A percentile compares a stretch with the other conserved stretches of the same genome.
Conservation (phyloP, 2,888 invertebrate species). For the Thyatira batis region DNA sequence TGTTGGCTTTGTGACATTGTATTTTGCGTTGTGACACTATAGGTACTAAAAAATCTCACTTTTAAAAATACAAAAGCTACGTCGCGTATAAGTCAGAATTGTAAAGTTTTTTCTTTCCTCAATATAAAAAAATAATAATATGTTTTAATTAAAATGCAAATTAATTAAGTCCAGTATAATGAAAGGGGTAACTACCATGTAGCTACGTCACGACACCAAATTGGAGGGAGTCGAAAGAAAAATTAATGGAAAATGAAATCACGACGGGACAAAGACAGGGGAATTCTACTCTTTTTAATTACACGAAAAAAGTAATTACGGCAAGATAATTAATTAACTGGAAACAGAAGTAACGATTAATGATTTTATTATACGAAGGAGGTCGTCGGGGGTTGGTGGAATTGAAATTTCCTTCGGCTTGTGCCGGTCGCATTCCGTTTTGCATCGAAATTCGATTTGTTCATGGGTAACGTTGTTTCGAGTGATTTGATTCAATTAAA, state of each 20-base stretch:
- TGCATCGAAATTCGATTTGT: constrained; percentile 69
- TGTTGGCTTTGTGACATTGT: background rate
- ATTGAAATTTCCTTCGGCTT: constrained; percentile 72
- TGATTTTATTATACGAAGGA: constrained; percentile 82
- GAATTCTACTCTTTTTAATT: constrained; percentile 82
- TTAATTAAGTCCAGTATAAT: constrained; percentile 79
- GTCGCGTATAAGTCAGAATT: constrained; percentile 36
- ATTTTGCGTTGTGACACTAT: background rate
- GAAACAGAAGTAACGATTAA: constrained; percentile 82
- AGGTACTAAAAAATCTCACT: constrained; percentile 16
- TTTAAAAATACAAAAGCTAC: constrained; percentile 36
- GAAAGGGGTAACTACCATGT: constrained; percentile 79
- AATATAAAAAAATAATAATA: constrained; percentile 58
- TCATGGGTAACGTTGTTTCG: constrained; percentile 57
- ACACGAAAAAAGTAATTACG: constrained; percentile 83
- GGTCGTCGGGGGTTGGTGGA: constrained; percentile 68
- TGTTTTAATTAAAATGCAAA: constrained; percentile 80
- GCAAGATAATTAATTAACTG: constrained; percentile 83
- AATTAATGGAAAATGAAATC: constrained; percentile 83
- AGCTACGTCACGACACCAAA: constrained; percentile 76
- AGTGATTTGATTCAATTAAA: constrained; percentile 72
- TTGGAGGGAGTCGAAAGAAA: constrained; percentile 85
- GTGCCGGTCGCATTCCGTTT: constrained; percentile 55
- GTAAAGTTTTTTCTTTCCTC: constrained; percentile 52
- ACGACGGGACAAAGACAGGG: constrained; percentile 81